A percentile compares a stretch with the other conserved stretches of the same genome.
phyloP scores from a whole-genome alignment of 1,140 invertebrate genomes.

The Antheraea pernyi region DNA sequence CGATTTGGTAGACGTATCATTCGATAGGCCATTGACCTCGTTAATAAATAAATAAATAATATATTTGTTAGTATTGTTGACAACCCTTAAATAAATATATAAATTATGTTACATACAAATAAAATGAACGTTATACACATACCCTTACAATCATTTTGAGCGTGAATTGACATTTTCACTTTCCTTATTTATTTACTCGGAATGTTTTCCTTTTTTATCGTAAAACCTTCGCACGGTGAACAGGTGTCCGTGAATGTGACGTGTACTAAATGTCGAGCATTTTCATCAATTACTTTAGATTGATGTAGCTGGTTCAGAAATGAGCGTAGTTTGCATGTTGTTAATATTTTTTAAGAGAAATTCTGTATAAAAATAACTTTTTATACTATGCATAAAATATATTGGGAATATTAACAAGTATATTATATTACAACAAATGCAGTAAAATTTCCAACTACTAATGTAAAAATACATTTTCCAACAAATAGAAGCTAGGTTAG shows the following conservation, averaged over 20 bases:
- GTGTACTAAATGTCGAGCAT: conserved; percentile 2
- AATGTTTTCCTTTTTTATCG: conserved; percentile 4
- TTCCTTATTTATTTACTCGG: not conserved
- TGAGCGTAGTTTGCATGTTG: not conserved
- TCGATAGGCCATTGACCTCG: no score
- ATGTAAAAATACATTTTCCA: no score
- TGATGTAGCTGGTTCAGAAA: not conserved
- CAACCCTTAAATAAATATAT: no score
- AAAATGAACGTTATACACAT: not conserved
- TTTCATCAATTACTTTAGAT: conserved; percentile 1
- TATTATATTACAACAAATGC: no score
- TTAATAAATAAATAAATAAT: no score
- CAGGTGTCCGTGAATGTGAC: not conserved
- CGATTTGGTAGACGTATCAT: no score
- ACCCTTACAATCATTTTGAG: not conserved
- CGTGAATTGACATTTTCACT: conserved; percentile 2
- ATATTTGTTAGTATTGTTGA: no score
- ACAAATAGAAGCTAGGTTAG: no score
- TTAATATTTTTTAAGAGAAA: not conserved
- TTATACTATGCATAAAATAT: not conserved
- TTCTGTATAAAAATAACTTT: not conserved
- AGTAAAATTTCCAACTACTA: no score
- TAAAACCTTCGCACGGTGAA: not conserved
- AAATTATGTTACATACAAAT: not conserved
- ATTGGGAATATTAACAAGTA: no score